Evolutionary conservation across 1,140 invertebrate species (phyloP), one percentile per base, ranked within the genome.

Genomic region (Acyrthosiphon pisum): DNA sequence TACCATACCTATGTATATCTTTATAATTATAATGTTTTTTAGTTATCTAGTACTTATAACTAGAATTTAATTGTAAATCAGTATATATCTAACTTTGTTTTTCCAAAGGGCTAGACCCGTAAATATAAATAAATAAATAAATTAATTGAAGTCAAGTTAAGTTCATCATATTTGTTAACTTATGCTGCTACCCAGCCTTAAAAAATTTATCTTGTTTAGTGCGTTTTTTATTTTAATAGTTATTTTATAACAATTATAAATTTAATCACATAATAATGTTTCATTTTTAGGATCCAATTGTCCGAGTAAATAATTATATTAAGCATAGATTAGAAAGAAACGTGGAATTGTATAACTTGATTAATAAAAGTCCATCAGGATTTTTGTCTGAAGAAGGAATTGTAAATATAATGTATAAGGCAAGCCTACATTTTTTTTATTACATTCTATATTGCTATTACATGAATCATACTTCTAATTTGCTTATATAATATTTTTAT

Each of bases 301-400:
- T n/a, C 68, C 97, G 97, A 94, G 97, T 99, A 93, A 95, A 97
- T 94, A 97, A 97, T 94, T 99, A 99, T 95, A 99, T 99, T 94
- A 94, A 96, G 8, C 99, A 99, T 95, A 96, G 97, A 94, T 96
- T 96, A 91, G 95, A 97, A 95, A 96, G 99, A 94, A 99, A 99
- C 95, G 94, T 96, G 22, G 97, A 99, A 95, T 99, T 99, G 94
- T 94, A 99, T 3, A 95, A 97, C 53, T 96, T 96, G 41, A 95
- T 99, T 9, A 96, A 95, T 60, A 94, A 95, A 23, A 41, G 18
- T 83, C 23, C 88, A 20, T 35, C 41, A 0, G 6, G 48, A 46
- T 18, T 41, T 23, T 48, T 56, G 30, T 50, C 93, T n/a, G 46
- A 22, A 89, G 81, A 84, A 23, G 89, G 91, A 1, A 46, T 93